These are phyloP conservation scores for Palythoa grandiflora DNA, from an alignment of 92 coral and sea anemone species.

Conservation along the genomic window DNA sequence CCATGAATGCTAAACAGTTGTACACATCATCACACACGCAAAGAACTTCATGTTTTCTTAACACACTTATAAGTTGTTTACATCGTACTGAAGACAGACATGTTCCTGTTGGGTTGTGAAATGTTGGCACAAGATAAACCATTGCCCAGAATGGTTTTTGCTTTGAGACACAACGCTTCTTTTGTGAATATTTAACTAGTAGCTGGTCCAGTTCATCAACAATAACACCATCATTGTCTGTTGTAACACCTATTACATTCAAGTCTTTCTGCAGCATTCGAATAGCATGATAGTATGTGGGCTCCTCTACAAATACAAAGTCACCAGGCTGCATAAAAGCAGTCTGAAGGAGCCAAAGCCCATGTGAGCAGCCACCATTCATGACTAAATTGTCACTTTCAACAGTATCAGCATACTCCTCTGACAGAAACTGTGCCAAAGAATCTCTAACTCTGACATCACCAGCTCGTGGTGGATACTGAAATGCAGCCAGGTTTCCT, in stretches of 20 bases:
- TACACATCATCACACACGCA: slow-evolving; percentile 77
- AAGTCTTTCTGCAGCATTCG: slow-evolving; percentile 41
- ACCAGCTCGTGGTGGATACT: slow-evolving; percentile 83
- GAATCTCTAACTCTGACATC: slow-evolving; percentile 52
- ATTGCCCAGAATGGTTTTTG: slow-evolving; percentile 74
- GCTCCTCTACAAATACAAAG: slow-evolving; percentile 79
- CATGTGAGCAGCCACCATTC: slow-evolving; percentile 73
- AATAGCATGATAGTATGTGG: slow-evolving; percentile 66
- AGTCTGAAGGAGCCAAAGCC: slow-evolving; percentile 58
- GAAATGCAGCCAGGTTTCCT: slow-evolving; percentile 65
- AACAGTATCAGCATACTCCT: slow-evolving; percentile 67
- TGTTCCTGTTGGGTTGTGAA: slow-evolving; percentile 79
- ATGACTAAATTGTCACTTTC: slow-evolving; percentile 64
- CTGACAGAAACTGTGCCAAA: slow-evolving; percentile 79
- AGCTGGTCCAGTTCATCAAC: slow-evolving; percentile 65
- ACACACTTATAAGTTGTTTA: slow-evolving; percentile 53
- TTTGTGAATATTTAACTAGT: slow-evolving; percentile 41
- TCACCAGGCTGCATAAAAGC: slow-evolving; percentile 73
- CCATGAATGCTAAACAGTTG: slow-evolving; percentile 58
- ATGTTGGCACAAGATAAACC: slow-evolving; percentile 73
- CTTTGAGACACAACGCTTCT: slow-evolving; percentile 51
- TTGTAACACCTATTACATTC: slow-evolving; percentile 52
- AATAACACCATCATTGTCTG: slow-evolving; percentile 68
- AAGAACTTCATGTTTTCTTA: slow-evolving; percentile 58
- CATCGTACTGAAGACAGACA: slow-evolving; percentile 63